Percentiles rank a stretch among this genome's conserved stretches.
phyloP scores from a whole-genome alignment of 2,113 vertebrate genomes.

The Urocitellus parryii region DNA sequence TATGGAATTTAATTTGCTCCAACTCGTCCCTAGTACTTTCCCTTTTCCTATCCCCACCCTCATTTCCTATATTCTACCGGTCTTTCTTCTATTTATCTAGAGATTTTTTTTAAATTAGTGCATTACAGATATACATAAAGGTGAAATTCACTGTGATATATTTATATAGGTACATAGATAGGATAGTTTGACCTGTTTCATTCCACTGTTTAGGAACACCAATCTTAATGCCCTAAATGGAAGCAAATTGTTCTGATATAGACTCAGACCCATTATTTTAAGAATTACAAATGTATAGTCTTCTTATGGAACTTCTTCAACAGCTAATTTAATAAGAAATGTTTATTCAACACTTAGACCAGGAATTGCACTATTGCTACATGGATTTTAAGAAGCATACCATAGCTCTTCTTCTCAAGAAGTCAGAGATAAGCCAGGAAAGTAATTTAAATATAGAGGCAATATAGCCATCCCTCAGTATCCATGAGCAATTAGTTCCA shows the following conservation, averaged over 20 bases:
- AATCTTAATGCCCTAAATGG: slow-evolving; percentile 8
- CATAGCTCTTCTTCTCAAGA: neutral
- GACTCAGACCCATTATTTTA: neutral
- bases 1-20: too few species aligned
- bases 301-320: neutral
- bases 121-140: too few species aligned
- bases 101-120: too few species aligned
- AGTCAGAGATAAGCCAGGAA: slow-evolving; percentile 12
- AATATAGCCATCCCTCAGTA: neutral
- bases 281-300: neutral
- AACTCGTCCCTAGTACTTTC: too few species aligned
- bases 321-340: neutral
- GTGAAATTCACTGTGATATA: too few species aligned
- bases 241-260: neutral
- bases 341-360: neutral
- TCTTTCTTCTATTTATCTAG: too few species aligned
- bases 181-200: too few species aligned
- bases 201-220: neutral
- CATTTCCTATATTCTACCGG: too few species aligned
- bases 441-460: neutral
- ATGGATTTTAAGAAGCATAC: neutral
- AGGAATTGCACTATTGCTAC: slow-evolving; percentile 5
- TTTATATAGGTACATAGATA: too few species aligned
- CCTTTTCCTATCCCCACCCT: too few species aligned
- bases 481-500: neutral